Percentiles rank a stretch among this genome's conserved stretches.
These are phyloP conservation scores for Vollenhovia emeryi DNA, from an alignment of 1,140 invertebrate species.

Conservation along the genomic window DNA sequence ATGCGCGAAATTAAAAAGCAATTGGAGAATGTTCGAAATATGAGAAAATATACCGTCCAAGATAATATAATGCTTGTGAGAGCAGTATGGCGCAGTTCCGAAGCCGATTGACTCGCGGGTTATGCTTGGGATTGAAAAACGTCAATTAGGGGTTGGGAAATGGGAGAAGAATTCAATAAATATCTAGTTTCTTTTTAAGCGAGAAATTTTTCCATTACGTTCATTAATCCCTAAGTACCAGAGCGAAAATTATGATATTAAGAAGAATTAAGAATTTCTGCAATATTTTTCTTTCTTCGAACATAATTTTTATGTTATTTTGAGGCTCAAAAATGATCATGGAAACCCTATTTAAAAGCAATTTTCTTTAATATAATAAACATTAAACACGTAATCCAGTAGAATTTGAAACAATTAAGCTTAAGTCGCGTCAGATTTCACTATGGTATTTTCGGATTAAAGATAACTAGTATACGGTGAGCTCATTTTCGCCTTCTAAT, in stretches of 20 bases:
- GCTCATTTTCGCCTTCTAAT: not conserved
- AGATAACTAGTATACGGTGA: not conserved
- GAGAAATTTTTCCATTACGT: not conserved
- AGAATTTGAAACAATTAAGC: not conserved
- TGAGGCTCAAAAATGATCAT: not conserved
- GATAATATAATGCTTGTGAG: conserved; percentile 67
- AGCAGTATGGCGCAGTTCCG: conserved; percentile 35
- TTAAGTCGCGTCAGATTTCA: not conserved
- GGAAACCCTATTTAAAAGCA: not conserved
- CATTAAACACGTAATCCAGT: not conserved
- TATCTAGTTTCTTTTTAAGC: conserved; percentile 31
- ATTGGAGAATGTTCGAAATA: conserved; percentile 71
- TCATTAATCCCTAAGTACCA: conserved; percentile 38
- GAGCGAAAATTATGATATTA: conserved; percentile 2
- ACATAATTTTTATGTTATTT: conserved; percentile 10
- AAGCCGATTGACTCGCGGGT: conserved; percentile 53
- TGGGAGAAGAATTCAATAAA: conserved; percentile 26
- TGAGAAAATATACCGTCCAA: conserved; percentile 70
- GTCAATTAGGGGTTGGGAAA: conserved; percentile 53
- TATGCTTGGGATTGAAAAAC: conserved; percentile 57
- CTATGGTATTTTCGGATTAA: conserved; percentile 20
- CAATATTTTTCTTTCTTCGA: not conserved
- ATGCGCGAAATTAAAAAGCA: conserved; percentile 46
- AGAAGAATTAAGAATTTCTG: not conserved
- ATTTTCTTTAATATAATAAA: not conserved